These are phyloP conservation scores for Lepidocyrtinus sp. DNA, from an alignment of 2,888 invertebrate species.

Conservation along the genomic window DNA sequence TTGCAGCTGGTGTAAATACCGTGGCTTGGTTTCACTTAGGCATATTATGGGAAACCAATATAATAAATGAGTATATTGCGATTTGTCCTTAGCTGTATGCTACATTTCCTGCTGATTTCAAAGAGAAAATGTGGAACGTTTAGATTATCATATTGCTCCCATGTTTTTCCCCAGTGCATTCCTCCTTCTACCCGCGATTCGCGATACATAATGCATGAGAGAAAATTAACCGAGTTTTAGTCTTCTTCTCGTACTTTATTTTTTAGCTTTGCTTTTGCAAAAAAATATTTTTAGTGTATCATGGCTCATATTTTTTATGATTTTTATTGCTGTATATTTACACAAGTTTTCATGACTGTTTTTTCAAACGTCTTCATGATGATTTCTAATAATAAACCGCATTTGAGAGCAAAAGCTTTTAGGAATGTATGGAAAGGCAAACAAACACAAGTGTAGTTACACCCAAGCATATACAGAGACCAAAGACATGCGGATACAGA, in stretches of 20 bases:
- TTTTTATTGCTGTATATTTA: not conserved
- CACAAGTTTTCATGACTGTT: not conserved
- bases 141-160: not conserved
- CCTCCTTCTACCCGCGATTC: not conserved
- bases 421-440: not conserved
- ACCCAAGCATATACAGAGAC: not conserved
- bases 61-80: slow-evolving; percentile 35
- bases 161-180: slow-evolving; percentile 2
- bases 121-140: slow-evolving; percentile 11
- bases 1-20: no score
- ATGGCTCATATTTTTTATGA: not conserved
- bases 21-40: not conserved
- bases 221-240: not conserved
- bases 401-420: not conserved
- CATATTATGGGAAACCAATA: not conserved
- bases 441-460: not conserved
- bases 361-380: not conserved
- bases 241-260: not conserved
- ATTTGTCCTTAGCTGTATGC: slow-evolving; percentile 31
- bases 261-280: not conserved
- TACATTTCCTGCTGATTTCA: slow-evolving; percentile 28
- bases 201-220: not conserved
- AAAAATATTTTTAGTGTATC: slow-evolving; percentile 8
- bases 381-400: not conserved
- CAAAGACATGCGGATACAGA: not conserved